phyloP scores from a whole-genome alignment of 2,797 vertebrate species.

The Coracias cyanogaster region DNA sequence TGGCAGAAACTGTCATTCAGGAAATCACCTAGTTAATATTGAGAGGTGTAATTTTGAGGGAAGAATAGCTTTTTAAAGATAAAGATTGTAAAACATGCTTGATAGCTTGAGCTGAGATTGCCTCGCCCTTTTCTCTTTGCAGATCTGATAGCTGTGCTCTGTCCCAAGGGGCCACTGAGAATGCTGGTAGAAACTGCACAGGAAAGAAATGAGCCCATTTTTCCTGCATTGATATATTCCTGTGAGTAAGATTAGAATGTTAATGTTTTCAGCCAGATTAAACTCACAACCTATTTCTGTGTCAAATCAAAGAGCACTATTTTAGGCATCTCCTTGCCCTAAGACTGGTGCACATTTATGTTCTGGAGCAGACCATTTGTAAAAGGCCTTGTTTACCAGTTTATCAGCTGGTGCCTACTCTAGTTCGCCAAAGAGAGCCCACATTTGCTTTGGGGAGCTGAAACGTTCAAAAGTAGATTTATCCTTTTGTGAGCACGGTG shows the following conservation, averaged over 20 bases:
- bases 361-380: not conserved
- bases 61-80: not conserved
- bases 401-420: not conserved
- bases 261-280: not conserved
- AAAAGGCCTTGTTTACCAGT: not conserved
- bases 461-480: not conserved
- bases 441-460: not conserved
- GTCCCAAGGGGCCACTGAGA: conserved; percentile 91
- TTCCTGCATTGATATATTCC: conserved; percentile 96
- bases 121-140: conserved; percentile 45
- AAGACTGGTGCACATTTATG: not conserved
- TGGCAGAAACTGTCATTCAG: not conserved
- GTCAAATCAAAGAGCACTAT: not conserved
- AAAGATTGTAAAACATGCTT: not conserved
- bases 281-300: not conserved
- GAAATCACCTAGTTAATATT: not conserved
- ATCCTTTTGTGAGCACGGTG: not conserved
- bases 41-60: not conserved
- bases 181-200: conserved; percentile 97
- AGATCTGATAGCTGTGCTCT: conserved; percentile 94
- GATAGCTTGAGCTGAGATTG: not conserved
- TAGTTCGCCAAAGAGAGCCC: not conserved
- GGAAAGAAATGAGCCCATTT: conserved; percentile 96
- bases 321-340: not conserved
- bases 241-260: conserved; percentile 84